These are phyloP conservation scores for Caenorhabditis macrosperma DNA, from an alignment of 2,888 invertebrate genomes.

Conservation along the genomic window DNA sequence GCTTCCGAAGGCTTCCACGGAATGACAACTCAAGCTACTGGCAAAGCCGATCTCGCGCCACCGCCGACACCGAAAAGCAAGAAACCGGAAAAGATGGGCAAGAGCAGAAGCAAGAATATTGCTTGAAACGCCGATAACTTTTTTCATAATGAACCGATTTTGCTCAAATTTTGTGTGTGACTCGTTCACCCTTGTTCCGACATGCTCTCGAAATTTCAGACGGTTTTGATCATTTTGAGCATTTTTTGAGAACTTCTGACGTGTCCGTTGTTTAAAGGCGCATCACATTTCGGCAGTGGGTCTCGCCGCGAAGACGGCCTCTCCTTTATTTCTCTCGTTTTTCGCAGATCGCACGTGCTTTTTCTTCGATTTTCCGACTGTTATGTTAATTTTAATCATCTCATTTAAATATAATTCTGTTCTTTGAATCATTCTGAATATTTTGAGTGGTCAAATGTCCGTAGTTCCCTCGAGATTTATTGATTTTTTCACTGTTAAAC, in stretches of 20 bases:
- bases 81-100: slow-evolving; percentile 5
- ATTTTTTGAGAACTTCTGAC: background rate
- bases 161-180: background rate
- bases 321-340: slow-evolving; percentile 28
- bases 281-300: slow-evolving; percentile 26
- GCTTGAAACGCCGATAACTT: slow-evolving; percentile 3
- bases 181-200: background rate
- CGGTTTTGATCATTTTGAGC: background rate
- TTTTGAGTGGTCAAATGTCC: background rate
- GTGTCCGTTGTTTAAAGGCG: slow-evolving; percentile 38
- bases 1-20: background rate
- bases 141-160: background rate
- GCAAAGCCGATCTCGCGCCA: no score
- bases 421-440: background rate
- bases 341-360: slow-evolving; percentile 28
- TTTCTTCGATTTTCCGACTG: background rate
- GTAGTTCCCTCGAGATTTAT: background rate
- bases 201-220: slow-evolving; percentile 12
- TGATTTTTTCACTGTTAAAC: background rate
- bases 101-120: background rate
- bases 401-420: slow-evolving; percentile 13
- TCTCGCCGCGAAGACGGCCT: slow-evolving; percentile 62
- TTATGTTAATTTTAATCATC: background rate
- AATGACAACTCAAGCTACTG: background rate
- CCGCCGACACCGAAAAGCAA: no score